A percentile compares a stretch with the other conserved stretches of the same genome.
Evolutionary conservation across 2,888 invertebrate species (phyloP).

Genomic region (Parelbella ahira): DNA sequence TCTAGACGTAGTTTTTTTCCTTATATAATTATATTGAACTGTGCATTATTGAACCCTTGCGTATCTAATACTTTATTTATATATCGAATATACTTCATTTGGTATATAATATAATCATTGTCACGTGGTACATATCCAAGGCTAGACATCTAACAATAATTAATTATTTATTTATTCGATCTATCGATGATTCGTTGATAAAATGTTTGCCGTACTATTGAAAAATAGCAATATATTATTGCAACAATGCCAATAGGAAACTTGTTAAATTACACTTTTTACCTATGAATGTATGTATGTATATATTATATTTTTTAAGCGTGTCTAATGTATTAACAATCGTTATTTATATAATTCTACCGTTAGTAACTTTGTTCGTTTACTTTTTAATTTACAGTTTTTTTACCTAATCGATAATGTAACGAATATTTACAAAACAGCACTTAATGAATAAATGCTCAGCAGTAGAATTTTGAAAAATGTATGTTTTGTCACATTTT

Average conservation of each 20-base stretch:
- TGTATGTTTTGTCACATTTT: too few species aligned
- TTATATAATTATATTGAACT: too few species aligned
- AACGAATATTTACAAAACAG: too few species aligned
- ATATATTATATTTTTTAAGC: conserved; percentile 30
- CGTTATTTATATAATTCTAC: conserved; percentile 35
- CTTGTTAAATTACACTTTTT: conserved; percentile 29
- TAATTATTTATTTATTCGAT: conserved; percentile 13
- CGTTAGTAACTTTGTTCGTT: conserved; percentile 39
- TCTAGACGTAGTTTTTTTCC: too few species aligned
- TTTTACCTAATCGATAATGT: too few species aligned
- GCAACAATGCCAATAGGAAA: conserved; percentile 31
- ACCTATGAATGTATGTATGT: conserved; percentile 17
- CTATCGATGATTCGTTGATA: conserved; percentile 7
- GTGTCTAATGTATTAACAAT: conserved; percentile 40
- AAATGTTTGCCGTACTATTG: conserved; percentile 6
- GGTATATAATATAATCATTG: background rate
- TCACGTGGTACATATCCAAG: conserved; percentile 1
- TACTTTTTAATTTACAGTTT: too few species aligned
- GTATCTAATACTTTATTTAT: conserved; percentile 8
- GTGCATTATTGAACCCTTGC: conserved; percentile 10
- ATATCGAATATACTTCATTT: conserved; percentile 11
- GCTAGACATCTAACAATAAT: conserved; percentile 13
- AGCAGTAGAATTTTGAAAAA: too few species aligned
- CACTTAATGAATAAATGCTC: too few species aligned
- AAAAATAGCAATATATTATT: conserved; percentile 29